A percentile compares a stretch with the other conserved stretches of the same genome.
Evolutionary conservation across 2,113 vertebrate species (phyloP).

Genomic region (Protomyctophum bolini): DNA sequence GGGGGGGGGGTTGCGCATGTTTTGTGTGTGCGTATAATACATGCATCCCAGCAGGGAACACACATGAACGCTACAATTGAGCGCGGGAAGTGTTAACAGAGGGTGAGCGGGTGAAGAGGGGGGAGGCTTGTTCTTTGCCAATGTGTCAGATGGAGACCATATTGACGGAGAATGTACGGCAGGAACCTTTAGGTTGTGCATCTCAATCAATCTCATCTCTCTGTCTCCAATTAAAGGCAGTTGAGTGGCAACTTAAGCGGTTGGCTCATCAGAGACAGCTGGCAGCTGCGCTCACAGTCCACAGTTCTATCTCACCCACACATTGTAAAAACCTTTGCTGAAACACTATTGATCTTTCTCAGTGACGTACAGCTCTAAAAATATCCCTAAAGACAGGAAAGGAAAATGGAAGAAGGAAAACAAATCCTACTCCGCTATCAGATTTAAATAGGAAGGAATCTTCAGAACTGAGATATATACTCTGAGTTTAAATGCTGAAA

Average conservation of each 20-base stretch:
- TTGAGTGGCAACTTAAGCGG: background rate
- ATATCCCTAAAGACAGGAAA: background rate
- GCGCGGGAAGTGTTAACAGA: background rate
- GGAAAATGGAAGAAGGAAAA: no score
- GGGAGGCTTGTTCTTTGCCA: no score
- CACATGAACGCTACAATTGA: background rate
- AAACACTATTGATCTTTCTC: background rate
- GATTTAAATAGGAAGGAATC: background rate
- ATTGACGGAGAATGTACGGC: background rate
- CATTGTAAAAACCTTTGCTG: background rate
- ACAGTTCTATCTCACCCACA: background rate
- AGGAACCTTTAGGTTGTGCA: background rate
- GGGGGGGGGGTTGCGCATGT: background rate
- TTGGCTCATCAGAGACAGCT: background rate
- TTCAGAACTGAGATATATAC: background rate
- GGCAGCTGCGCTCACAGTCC: background rate
- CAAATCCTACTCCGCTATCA: background rate
- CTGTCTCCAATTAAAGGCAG: background rate
- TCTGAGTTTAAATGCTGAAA: background rate
- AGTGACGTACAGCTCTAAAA: background rate
- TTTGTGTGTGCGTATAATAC: no score
- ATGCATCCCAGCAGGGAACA: no score
- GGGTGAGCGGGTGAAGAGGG: background rate
- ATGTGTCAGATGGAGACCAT: background rate
- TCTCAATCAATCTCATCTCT: background rate